Evolutionary conservation across 2,113 vertebrate species (phyloP).

Genomic region (Fregata magnificens): DNA sequence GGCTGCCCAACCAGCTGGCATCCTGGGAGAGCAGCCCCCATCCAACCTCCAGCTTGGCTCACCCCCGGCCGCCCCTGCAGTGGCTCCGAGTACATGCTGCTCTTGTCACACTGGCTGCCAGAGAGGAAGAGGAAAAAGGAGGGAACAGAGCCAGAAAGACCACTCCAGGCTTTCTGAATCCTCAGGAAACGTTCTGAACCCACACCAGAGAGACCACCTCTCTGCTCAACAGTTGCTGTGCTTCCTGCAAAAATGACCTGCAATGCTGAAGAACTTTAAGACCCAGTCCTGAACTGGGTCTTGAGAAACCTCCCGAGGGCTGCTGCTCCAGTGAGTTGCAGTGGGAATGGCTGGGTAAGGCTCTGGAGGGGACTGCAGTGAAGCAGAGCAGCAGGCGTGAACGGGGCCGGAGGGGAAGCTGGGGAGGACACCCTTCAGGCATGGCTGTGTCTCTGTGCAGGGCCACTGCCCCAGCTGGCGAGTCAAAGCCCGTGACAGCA

Average conservation of each 20-base stretch:
- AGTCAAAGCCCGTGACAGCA: rapidly evolving
- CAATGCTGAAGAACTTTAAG: background rate
- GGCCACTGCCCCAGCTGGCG: background rate
- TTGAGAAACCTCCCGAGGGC: background rate
- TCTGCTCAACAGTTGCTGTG: background rate
- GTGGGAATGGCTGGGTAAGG: background rate
- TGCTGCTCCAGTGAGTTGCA: background rate
- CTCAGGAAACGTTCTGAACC: slow-evolving; percentile 35
- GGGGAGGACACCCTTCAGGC: background rate
- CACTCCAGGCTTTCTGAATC: slow-evolving; percentile 13
- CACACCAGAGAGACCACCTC: background rate
- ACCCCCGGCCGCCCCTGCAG: background rate
- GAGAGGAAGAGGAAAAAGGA: slow-evolving; percentile 45
- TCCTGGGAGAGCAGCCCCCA: background rate
- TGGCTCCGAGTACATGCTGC: background rate
- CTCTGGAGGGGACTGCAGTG: background rate
- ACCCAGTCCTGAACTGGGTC: background rate
- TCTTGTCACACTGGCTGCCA: background rate
- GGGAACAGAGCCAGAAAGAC: slow-evolving; percentile 40
- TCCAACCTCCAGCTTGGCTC: background rate
- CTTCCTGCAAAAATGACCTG: background rate
- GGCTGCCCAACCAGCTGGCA: background rate
- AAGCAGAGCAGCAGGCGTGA: background rate
- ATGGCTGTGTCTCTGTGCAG: background rate
- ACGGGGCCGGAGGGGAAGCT: background rate